These are phyloP conservation scores for Addax nasomaculatus DNA, from an alignment of 2,113 vertebrate species.

Conservation along the genomic window DNA sequence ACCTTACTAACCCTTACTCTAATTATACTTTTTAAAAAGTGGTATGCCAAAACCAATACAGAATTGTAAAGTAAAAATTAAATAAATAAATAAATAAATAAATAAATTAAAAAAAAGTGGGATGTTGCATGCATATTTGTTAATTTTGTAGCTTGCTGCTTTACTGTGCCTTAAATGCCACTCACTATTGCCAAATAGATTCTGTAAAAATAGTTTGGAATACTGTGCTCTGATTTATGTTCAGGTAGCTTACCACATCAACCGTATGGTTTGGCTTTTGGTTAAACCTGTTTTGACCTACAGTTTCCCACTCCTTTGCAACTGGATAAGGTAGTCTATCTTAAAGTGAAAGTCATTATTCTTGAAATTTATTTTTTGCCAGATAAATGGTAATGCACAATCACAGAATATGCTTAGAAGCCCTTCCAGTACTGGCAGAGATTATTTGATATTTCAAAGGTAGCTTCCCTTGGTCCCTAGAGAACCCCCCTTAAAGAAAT, in stretches of 20 bases:
- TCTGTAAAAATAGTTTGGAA: not conserved
- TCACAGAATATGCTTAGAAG: constrained; percentile 69
- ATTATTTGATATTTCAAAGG: constrained; percentile 77
- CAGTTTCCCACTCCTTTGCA: not conserved
- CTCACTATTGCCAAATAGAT: not conserved
- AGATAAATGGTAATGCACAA: constrained; percentile 68
- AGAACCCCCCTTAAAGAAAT: constrained; percentile 77
- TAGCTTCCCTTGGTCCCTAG: constrained; percentile 69
- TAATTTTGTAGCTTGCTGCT: not conserved
- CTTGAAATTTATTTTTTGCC: constrained; percentile 52
- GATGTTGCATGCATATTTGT: not conserved
- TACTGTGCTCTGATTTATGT: not conserved
- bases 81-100: too few relatives aligned
- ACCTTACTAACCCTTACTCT: not conserved
- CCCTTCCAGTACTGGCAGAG: constrained; percentile 34
- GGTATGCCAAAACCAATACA: too few relatives aligned
- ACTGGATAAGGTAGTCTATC: not conserved
- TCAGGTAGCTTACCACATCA: not conserved
- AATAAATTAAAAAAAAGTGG: not conserved
- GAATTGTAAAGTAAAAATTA: too few relatives aligned
- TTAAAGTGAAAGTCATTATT: constrained; percentile 18
- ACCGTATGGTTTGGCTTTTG: not conserved
- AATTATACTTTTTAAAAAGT: not conserved
- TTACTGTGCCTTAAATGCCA: not conserved
- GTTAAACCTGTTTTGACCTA: not conserved